Percentiles rank a stretch among this genome's conserved stretches.
Evolutionary conservation across 1,140 invertebrate species (phyloP).

Genomic region (Pogonomyrmex californicus): DNA sequence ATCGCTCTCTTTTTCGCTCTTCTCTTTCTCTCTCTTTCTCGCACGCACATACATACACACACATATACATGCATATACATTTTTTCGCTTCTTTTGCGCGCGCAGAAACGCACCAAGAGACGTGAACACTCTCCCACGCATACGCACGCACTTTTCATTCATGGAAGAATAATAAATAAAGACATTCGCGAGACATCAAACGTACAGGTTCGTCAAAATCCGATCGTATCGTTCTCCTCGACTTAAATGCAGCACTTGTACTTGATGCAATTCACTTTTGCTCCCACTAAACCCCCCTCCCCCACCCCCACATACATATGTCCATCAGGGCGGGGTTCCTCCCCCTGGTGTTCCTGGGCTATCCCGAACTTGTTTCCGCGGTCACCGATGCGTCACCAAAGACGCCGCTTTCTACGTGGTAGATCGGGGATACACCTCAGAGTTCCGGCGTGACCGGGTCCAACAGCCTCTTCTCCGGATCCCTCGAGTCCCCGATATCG

Average conservation of each 20-base stretch:
- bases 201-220: slow-evolving; percentile 67
- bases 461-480: slow-evolving; percentile 85
- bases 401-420: neutral
- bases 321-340: slow-evolving; percentile 15
- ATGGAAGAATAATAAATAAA: slow-evolving; percentile 77
- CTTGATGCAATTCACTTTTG: slow-evolving; percentile 81
- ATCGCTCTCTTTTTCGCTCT: neutral
- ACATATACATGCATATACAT: neutral
- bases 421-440: slow-evolving; percentile 76
- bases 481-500: slow-evolving; percentile 82
- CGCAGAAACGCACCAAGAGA: neutral
- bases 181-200: slow-evolving; percentile 70
- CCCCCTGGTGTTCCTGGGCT: neutral
- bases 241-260: slow-evolving; percentile 87
- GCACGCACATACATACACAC: neutral
- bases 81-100: neutral
- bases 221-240: slow-evolving; percentile 66
- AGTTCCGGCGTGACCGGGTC: slow-evolving; percentile 85
- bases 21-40: neutral
- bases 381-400: neutral
- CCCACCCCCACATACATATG: slow-evolving; percentile 82
- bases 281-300: slow-evolving; percentile 83
- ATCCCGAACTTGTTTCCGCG: neutral
- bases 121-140: neutral
- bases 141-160: slow-evolving; percentile 42